phyloP scores from a whole-genome alignment of 92 coral and sea anemone genomes.

The Phenganax subtilis region DNA sequence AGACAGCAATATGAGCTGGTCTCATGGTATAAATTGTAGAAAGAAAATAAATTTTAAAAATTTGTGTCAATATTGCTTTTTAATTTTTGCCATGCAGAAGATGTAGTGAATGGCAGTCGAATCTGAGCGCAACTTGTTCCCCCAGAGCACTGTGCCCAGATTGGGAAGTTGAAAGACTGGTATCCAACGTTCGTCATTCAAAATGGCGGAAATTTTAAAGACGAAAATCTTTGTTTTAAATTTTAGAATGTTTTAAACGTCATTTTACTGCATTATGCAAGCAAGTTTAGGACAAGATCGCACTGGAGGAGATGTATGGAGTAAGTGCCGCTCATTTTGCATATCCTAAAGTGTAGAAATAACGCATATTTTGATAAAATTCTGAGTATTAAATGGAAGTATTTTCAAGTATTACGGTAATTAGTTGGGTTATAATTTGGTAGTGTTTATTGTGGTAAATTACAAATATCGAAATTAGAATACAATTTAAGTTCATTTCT shows the following conservation, averaged over 20 bases:
- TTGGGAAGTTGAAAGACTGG: too few species aligned
- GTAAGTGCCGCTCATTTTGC: slow-evolving; percentile 40
- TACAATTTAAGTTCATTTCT: too few species aligned
- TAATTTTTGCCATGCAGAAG: background rate
- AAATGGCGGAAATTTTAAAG: background rate
- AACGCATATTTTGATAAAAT: too few species aligned
- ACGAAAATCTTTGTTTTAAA: slow-evolving; percentile 7
- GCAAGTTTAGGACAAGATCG: slow-evolving; percentile 36
- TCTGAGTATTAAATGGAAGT: too few species aligned
- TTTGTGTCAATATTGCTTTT: background rate
- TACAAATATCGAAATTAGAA: too few species aligned
- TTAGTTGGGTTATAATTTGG: too few species aligned
- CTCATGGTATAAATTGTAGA: slow-evolving; percentile 30
- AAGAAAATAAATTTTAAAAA: background rate
- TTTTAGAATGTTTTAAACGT: background rate
- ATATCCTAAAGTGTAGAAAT: background rate
- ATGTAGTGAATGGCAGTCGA: too few species aligned
- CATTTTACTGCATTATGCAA: slow-evolving; percentile 6
- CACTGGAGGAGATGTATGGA: slow-evolving; percentile 62
- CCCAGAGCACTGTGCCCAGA: too few species aligned
- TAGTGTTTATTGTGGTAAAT: too few species aligned
- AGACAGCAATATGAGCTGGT: slow-evolving; percentile 35
- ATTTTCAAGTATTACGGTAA: too few species aligned
- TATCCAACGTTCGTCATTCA: background rate
- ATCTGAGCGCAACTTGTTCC: too few species aligned